phyloP scores from a whole-genome alignment of 2,113 vertebrate species.

The Dissostichus mawsoni region DNA sequence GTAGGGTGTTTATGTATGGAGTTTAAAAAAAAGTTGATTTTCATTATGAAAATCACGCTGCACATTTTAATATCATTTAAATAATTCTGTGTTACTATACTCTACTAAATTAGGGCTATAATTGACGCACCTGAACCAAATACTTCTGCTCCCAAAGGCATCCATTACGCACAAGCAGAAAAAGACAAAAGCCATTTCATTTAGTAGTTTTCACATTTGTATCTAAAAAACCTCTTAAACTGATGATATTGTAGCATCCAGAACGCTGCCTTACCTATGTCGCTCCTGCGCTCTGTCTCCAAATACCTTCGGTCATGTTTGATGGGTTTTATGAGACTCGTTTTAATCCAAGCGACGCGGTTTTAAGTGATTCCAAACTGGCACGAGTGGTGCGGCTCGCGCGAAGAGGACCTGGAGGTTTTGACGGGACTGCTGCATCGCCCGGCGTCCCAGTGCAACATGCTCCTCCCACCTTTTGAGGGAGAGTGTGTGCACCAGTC shows the following conservation, averaged over 20 bases:
- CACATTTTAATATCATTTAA: background rate
- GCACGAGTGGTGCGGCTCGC: slow-evolving; percentile 19
- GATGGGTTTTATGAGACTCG: slow-evolving; percentile 1
- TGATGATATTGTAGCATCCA: background rate
- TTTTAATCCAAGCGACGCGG: slow-evolving; percentile 38
- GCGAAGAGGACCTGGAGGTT: slow-evolving; percentile 45
- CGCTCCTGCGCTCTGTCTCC: slow-evolving; percentile 37
- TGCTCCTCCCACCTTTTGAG: slow-evolving; percentile 71
- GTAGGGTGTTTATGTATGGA: no score
- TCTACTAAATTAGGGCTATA: background rate
- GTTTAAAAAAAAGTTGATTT: background rate
- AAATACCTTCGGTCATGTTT: slow-evolving; percentile 55
- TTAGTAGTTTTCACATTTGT: background rate
- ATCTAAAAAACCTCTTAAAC: background rate
- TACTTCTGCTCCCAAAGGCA: slow-evolving; percentile 29
- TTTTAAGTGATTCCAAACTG: slow-evolving; percentile 48
- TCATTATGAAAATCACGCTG: background rate
- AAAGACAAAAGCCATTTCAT: background rate
- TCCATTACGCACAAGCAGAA: slow-evolving; percentile 54
- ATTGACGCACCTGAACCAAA: slow-evolving; percentile 63
- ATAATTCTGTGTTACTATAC: background rate
- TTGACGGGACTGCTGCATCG: slow-evolving; percentile 66
- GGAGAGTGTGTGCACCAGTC: slow-evolving; percentile 47
- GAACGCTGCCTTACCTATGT: slow-evolving; percentile 58
- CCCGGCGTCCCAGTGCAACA: slow-evolving; percentile 59